phyloP scores from a whole-genome alignment of 2,113 vertebrate genomes.

The Mormyrus lacerda region DNA sequence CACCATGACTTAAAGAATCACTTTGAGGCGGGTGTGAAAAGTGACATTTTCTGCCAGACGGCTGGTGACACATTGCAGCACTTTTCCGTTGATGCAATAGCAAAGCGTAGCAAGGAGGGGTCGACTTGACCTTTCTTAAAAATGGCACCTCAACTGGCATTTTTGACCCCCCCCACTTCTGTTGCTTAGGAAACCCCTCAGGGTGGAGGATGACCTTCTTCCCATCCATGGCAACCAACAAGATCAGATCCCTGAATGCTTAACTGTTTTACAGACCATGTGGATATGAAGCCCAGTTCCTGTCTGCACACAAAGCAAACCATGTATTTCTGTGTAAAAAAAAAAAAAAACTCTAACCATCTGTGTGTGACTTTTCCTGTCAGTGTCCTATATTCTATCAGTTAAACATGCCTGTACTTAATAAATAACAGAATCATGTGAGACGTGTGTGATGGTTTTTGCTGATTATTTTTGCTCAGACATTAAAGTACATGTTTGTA shows the following conservation, averaged over 20 bases:
- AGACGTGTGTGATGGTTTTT: background rate
- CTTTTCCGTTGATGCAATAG: background rate
- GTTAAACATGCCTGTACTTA: background rate
- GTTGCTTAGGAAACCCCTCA: background rate
- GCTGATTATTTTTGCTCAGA: background rate
- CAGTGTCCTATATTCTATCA: background rate
- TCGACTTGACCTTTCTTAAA: background rate
- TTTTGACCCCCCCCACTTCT: background rate
- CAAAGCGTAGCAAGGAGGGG: background rate
- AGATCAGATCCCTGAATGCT: background rate
- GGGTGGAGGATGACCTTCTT: background rate
- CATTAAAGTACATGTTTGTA: background rate
- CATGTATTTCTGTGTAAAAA: background rate
- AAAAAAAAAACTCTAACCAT: background rate
- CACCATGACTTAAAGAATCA: background rate
- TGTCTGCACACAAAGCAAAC: background rate
- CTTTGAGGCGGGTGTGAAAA: background rate
- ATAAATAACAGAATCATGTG: background rate
- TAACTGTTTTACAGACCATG: too few species aligned
- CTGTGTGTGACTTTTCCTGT: background rate
- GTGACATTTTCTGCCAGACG: background rate
- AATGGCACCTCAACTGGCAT: background rate
- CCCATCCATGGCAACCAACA: background rate
- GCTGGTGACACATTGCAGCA: background rate
- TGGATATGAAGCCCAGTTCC: background rate